A percentile compares a stretch with the other conserved stretches of the same genome.
Evolutionary conservation across 2,888 invertebrate species (phyloP).

Genomic region (Harpalus rufipes): DNA sequence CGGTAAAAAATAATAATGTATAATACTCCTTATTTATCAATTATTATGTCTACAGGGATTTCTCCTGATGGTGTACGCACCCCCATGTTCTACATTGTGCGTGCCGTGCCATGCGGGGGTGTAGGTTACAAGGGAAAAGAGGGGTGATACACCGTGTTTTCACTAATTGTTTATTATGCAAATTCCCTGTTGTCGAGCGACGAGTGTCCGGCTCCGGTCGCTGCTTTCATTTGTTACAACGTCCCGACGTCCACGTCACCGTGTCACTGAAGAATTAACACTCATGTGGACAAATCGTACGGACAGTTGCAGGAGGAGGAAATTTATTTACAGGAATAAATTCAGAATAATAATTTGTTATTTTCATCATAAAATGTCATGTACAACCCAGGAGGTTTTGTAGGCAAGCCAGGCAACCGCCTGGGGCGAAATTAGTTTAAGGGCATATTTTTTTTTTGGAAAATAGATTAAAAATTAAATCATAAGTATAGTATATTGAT

Average conservation of each 20-base stretch:
- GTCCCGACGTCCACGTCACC: constrained; percentile 21
- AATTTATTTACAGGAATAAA: background rate
- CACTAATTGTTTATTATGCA: constrained; percentile 66
- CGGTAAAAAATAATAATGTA: too few relatives aligned
- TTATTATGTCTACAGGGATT: background rate
- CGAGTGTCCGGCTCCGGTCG: constrained; percentile 16
- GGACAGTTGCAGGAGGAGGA: background rate
- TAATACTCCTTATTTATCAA: too few relatives aligned
- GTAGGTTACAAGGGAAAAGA: background rate
- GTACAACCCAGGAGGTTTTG: background rate
- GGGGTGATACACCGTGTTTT: constrained; percentile 59
- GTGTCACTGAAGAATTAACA: constrained; percentile 59
- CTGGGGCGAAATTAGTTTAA: too few relatives aligned
- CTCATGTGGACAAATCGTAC: constrained; percentile 38
- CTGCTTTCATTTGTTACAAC: constrained; percentile 51
- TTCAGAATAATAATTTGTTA: background rate
- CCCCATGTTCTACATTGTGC: background rate
- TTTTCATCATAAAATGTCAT: background rate
- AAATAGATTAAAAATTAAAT: too few relatives aligned
- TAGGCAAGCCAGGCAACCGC: too few relatives aligned
- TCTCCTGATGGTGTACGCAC: background rate
- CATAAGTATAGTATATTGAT: too few relatives aligned
- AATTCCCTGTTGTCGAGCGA: constrained; percentile 53
- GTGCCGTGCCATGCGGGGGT: background rate
- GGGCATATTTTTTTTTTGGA: too few relatives aligned